Base-by-base conservation (phyloP, 1,140 invertebrate species). In the Calliopsis andreniformis region DNA sequence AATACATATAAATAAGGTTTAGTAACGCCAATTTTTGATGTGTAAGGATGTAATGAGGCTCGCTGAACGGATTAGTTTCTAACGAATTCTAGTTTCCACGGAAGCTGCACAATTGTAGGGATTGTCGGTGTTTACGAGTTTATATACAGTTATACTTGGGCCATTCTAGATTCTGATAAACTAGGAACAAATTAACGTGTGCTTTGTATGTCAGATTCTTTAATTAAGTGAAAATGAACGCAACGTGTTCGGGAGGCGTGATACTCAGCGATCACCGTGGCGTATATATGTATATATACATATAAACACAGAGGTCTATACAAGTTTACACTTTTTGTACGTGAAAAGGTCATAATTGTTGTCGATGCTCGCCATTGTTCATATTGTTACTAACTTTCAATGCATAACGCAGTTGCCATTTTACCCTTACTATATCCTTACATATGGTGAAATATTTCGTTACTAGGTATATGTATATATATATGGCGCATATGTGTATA, bases 41-140 rank as follows among this genome's bases (percentile, higher is more conserved):
- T 84, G 87, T 88, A 89, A 88, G 84, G 87, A 89, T 89, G 87
- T 89, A 87, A 89, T 85, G 87, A 88, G 87, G 82, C 69, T 76
- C 45, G 67, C 56, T 49, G 39, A 76, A 63, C 42, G n/a, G 35
- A 62, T 80, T 77, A 71, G 70, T 66, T 64, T 79, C 35, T 53
- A 28, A 79, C 58, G 32, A 10, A 42, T 42, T 35, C 28, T 51
- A 76, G 66, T 68, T 75, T 73, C 71, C 30, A 79, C 45, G 56
- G 55, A 76, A 49, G 35, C 16, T 63, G 59, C 67, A 64, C 72
- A 63, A 61, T 68, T 83, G 80, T 83, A 79, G 32, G 81, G 82
- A n/a, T 83, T 70, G 59, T 80, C 82, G 73, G 72, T 80, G 78
- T 84, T 84, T 83, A 83, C 71, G 58, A 63, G 78, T 84, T 84